Evolutionary conservation across 2,888 invertebrate genomes (phyloP).

Genomic region (Cenopis cana): DNA sequence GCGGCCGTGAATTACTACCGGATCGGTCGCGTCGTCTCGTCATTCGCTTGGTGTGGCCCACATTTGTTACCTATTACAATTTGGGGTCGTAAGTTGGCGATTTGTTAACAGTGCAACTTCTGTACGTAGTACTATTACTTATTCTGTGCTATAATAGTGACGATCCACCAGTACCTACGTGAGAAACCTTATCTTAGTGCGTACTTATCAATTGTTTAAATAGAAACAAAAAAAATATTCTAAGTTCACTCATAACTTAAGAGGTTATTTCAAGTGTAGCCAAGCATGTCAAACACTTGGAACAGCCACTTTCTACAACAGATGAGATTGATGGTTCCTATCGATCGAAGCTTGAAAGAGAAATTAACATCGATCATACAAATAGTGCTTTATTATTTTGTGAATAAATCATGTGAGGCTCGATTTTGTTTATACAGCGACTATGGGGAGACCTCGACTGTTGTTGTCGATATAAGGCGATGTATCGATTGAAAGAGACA

Average conservation of each 20-base stretch:
- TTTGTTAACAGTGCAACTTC: no score
- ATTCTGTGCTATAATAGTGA: no score
- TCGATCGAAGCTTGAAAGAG: constrained; percentile 27
- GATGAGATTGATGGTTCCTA: constrained; percentile 35
- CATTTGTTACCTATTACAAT: no score
- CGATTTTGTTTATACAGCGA: constrained; percentile 12
- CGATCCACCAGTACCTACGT: no score
- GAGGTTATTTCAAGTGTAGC: constrained; percentile 20
- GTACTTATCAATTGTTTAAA: background rate
- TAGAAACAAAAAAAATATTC: constrained; percentile 20
- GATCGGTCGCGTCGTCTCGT: no score
- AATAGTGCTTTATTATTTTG: constrained; percentile 18
- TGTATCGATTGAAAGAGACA: no score
- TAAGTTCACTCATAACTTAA: constrained; percentile 10
- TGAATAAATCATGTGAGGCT: constrained; percentile 20
- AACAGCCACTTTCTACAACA: constrained; percentile 30
- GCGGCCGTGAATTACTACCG: no score
- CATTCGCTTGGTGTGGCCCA: no score
- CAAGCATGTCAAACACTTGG: constrained; percentile 21
- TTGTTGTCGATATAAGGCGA: background rate
- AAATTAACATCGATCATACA: constrained; percentile 34
- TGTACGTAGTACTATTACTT: no score
- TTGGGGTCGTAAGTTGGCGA: no score
- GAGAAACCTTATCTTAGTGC: background rate
- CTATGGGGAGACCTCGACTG: background rate